Evolutionary conservation across 2,113 vertebrate species (phyloP), one percentile per base, ranked within the genome.

Genomic region (Recurvirostra avosetta): DNA sequence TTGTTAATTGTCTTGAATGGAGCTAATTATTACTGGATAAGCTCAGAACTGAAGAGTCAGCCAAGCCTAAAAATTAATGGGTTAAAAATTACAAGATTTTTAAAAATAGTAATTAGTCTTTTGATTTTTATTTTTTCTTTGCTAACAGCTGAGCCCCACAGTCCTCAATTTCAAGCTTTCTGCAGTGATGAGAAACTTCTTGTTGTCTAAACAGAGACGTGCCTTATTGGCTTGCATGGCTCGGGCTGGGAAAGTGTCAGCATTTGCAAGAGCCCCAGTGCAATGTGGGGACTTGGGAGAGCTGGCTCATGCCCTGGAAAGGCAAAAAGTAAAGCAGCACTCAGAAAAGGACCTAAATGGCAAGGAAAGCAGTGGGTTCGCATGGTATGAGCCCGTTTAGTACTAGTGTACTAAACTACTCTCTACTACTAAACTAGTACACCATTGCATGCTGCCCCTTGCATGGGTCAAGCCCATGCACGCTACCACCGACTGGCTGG

Each of bases 401-500:
- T 36, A 43, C 21, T 12, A 38, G 26, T 11, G n/a, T n/a, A n/a
- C n/a, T n/a, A n/a, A n/a, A n/a, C n/a, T n/a, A n/a, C n/a, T n/a
- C n/a, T n/a, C n/a, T n/a, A n/a, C n/a, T n/a, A n/a, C n/a, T n/a
- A n/a, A n/a, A n/a, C n/a, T n/a, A n/a, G n/a, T n/a, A n/a, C n/a
- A 41, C 7, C 14, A 29, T 22, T 38, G n/a, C 1, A 1, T 25
- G 22, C 18, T 70, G 41, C 5, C 41, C 23, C 32, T 59, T 32
- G 23, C 10, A 9, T 17, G 30, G 15, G 26, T 59, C 52, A 41
- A 67, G 14, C 10, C 67, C 41, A 4, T 2, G 1, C 50, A 43
- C 0, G 2, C 22, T 55, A 18, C 26, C 27, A 40, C 22, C 1
- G 3, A 3, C 30, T 29, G 30, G 8, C 30, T 43, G 71, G 20